Percentiles rank a stretch among this genome's conserved stretches.
phyloP scores from a whole-genome alignment of 2,888 invertebrate genomes.

The Melanostoma scalare region DNA sequence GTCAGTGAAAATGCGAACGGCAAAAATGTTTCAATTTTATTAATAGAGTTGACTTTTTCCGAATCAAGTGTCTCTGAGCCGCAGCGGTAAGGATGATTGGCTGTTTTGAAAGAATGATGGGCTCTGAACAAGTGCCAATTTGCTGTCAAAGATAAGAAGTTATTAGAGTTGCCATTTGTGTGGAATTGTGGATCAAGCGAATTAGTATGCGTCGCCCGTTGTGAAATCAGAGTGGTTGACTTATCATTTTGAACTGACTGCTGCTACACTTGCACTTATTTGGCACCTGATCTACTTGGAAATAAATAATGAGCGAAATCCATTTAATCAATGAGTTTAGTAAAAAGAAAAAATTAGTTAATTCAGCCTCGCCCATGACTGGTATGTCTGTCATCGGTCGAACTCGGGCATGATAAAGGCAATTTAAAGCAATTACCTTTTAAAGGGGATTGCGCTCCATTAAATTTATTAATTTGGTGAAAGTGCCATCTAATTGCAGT shows the following conservation, averaged over 20 bases:
- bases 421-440: slow-evolving; percentile 3
- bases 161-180: slow-evolving; percentile 40
- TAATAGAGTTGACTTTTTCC: slow-evolving; percentile 20
- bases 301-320: slow-evolving; percentile 29
- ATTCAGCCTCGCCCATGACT: slow-evolving; percentile 14
- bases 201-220: slow-evolving; percentile 22
- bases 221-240: slow-evolving; percentile 1
- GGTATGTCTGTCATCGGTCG: slow-evolving; percentile 20
- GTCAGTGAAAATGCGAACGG: slow-evolving; percentile 30
- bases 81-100: not conserved
- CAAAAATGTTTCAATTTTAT: slow-evolving; percentile 17
- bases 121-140: slow-evolving; percentile 49
- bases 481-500: not conserved
- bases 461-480: slow-evolving; percentile 11
- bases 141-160: slow-evolving; percentile 29
- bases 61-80: not conserved
- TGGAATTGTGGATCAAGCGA: slow-evolving; percentile 11
- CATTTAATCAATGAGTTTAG: not conserved
- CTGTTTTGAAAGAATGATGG: slow-evolving; percentile 2
- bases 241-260: not conserved
- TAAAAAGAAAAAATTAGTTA: not conserved
- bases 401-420: not conserved
- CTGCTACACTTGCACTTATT: slow-evolving; percentile 11
- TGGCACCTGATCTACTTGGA: slow-evolving; percentile 26
- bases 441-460: not conserved